A percentile compares a stretch with the other conserved stretches of the same genome.
Conservation (phyloP, 2,888 invertebrate species). For the Euspilapteryx auroguttella region DNA sequence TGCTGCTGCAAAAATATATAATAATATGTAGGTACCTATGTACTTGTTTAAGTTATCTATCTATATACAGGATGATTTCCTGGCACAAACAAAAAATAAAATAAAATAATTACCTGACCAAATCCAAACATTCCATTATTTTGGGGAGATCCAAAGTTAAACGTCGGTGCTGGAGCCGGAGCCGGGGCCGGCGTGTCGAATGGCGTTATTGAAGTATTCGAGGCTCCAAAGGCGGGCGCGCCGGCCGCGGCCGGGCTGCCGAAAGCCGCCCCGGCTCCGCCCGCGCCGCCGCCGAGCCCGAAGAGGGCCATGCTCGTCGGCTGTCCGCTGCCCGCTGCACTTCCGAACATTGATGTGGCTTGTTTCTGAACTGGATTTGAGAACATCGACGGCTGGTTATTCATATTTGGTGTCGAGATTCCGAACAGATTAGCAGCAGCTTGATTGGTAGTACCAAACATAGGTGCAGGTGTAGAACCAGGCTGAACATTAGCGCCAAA, state of each 20-base stretch:
- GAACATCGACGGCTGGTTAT: conserved; percentile 19
- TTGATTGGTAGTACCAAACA: conserved; percentile 7
- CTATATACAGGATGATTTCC: not conserved
- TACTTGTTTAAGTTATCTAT: not conserved
- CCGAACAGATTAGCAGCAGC: conserved; percentile 22
- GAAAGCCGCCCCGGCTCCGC: conserved; percentile 15
- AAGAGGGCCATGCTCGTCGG: conserved; percentile 6
- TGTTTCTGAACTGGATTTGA: conserved; percentile 15
- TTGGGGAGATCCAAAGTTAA: conserved; percentile 26
- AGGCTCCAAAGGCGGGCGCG: conserved; percentile 20
- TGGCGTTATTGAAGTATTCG: conserved; percentile 16
- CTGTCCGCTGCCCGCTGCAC: conserved; percentile 11
- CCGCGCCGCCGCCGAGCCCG: conserved; percentile 12
- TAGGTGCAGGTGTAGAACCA: not conserved
- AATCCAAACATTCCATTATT: conserved; percentile 27
- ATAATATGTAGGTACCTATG: too few relatives aligned
- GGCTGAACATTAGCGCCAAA: conserved; percentile 7
- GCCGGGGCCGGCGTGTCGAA: conserved; percentile 20
- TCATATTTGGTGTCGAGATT: conserved; percentile 16
- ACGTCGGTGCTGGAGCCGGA: conserved; percentile 18
- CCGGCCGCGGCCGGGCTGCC: conserved; percentile 16
- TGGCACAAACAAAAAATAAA: too few relatives aligned
- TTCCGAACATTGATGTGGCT: not conserved
- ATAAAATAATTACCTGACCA: conserved; percentile 30
- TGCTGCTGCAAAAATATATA: conserved; percentile 5